Conservation (phyloP, 2,888 invertebrate species). For the Conus canariensis region DNA sequence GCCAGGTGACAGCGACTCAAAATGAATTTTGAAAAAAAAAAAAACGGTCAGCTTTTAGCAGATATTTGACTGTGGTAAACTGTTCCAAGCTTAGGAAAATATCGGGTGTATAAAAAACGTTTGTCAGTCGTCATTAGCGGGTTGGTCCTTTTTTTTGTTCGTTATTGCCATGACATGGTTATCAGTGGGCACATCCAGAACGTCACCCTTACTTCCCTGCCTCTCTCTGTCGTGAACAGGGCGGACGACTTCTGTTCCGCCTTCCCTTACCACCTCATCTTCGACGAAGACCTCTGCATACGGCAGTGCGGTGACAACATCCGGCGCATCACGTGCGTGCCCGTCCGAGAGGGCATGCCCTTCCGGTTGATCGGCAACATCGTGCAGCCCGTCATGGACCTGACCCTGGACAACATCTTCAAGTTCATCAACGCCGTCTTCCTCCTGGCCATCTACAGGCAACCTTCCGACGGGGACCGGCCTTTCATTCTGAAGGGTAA, state of each 20-base stretch:
- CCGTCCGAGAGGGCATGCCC: slow-evolving; percentile 46
- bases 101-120: too few species aligned
- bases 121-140: too few species aligned
- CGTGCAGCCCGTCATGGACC: slow-evolving; percentile 68
- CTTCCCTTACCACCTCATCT: slow-evolving; percentile 75
- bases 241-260: slow-evolving; percentile 69
- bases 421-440: slow-evolving; percentile 74
- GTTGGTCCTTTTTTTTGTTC: too few species aligned
- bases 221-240: slow-evolving; percentile 43
- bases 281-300: slow-evolving; percentile 67
- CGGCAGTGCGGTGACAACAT: slow-evolving; percentile 64
- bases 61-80: too few species aligned
- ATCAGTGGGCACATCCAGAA: too few species aligned
- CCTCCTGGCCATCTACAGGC: slow-evolving; percentile 55
- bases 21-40: too few species aligned
- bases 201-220: too few species aligned
- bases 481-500: slow-evolving; percentile 45
- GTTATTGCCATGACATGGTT: too few species aligned
- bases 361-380: slow-evolving; percentile 59
- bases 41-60: too few species aligned
- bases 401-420: slow-evolving; percentile 66
- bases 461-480: not conserved
- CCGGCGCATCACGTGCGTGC: slow-evolving; percentile 69
- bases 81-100: too few species aligned
- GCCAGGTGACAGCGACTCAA: too few species aligned